A percentile compares a stretch with the other conserved stretches of the same genome.
Evolutionary conservation across 1,140 invertebrate species (phyloP).

Genomic region (Pseudomyrmex flavicornis): DNA sequence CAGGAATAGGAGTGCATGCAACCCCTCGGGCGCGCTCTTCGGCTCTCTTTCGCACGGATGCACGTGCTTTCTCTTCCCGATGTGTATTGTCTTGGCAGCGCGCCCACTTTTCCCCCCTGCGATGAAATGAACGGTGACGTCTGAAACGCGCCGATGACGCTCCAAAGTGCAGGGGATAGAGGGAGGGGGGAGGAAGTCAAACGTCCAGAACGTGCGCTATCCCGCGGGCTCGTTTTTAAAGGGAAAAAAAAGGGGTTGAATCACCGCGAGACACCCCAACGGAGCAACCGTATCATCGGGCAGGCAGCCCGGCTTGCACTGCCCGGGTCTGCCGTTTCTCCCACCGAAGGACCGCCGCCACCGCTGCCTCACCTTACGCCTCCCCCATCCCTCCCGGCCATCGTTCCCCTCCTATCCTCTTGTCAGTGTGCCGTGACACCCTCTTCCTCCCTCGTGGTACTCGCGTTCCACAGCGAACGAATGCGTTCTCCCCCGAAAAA

Average conservation of each 20-base stretch:
- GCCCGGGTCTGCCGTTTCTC: conserved; percentile 83
- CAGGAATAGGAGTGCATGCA: conserved; percentile 62
- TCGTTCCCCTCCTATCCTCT: conserved; percentile 5
- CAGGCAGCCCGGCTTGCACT: conserved; percentile 84
- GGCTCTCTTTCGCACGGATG: conserved; percentile 47
- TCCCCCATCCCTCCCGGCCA: conserved; percentile 35
- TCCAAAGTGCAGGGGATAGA: background rate
- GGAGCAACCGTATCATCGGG: conserved; percentile 80
- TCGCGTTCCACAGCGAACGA: conserved; percentile 65
- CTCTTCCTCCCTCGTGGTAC: conserved; percentile 1
- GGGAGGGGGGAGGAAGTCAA: background rate
- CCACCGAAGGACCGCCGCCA: conserved; percentile 76
- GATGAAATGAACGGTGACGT: background rate
- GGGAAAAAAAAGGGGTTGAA: conserved; percentile 47
- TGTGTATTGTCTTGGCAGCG: conserved; percentile 26
- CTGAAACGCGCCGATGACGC: background rate
- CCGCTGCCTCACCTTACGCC: conserved; percentile 70
- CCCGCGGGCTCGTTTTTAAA: conserved; percentile 18
- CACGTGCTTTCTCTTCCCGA: conserved; percentile 42
- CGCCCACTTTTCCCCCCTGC: background rate
- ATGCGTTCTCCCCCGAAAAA: conserved; percentile 74
- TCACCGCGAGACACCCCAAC: conserved; percentile 44
- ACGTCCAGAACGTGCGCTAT: background rate
- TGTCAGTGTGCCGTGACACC: conserved; percentile 40
- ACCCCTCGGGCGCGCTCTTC: conserved; percentile 63